phyloP scores from a whole-genome alignment of 2,797 vertebrate genomes.

The Allobates femoralis region DNA sequence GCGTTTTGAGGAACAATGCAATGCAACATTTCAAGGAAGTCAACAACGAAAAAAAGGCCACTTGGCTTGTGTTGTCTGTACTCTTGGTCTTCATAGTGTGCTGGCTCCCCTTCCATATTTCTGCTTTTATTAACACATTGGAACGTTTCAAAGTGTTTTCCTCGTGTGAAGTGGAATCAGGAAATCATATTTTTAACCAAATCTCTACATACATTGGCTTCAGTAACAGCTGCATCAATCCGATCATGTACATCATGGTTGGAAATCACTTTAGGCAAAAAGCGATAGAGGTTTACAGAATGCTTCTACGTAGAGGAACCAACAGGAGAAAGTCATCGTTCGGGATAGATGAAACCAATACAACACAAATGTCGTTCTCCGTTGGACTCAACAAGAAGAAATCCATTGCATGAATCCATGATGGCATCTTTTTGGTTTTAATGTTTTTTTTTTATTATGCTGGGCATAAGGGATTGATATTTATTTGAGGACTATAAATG shows the following conservation, averaged over 20 bases:
- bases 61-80: slow-evolving; percentile 79
- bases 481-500: not conserved
- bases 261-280: slow-evolving; percentile 87
- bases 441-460: not conserved
- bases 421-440: not conserved
- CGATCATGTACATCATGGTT: slow-evolving; percentile 87
- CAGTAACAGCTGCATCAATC: slow-evolving; percentile 89
- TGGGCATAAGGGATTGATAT: not conserved
- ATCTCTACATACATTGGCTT: slow-evolving; percentile 78
- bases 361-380: slow-evolving; percentile 71
- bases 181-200: slow-evolving; percentile 78
- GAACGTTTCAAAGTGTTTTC: slow-evolving; percentile 64
- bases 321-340: slow-evolving; percentile 62
- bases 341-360: slow-evolving; percentile 70
- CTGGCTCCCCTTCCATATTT: slow-evolving; percentile 87
- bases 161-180: slow-evolving; percentile 69
- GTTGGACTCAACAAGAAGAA: slow-evolving; percentile 62
- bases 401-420: not conserved
- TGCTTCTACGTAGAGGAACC: slow-evolving; percentile 21
- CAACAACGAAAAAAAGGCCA: slow-evolving; percentile 80
- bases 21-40: slow-evolving; percentile 73
- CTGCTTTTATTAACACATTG: slow-evolving; percentile 80
- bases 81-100: slow-evolving; percentile 81
- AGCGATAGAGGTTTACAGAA: slow-evolving; percentile 73
- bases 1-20: slow-evolving; percentile 74